Percentiles rank a stretch among this genome's conserved stretches.
These are phyloP conservation scores for Artemia franciscana DNA, from an alignment of 1,140 invertebrate species.

Conservation along the genomic window DNA sequence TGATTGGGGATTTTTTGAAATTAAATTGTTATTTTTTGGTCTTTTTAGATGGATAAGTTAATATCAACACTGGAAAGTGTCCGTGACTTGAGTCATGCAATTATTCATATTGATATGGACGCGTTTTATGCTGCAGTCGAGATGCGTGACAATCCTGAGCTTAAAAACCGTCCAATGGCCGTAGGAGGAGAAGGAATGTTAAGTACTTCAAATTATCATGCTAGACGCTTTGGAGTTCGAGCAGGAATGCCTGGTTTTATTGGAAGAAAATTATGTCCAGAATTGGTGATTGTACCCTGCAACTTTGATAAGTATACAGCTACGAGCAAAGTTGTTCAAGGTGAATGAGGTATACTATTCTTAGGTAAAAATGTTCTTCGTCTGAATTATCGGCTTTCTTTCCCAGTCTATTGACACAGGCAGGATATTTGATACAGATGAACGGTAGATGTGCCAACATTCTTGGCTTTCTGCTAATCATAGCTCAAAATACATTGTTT, in stretches of 20 bases:
- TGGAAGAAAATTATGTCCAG: slow-evolving; percentile 34
- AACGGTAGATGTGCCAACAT: no score
- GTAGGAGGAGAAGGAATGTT: slow-evolving; percentile 35
- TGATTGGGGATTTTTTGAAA: slow-evolving; percentile 6
- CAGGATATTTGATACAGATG: no score
- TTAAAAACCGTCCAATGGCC: slow-evolving; percentile 35
- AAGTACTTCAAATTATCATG: slow-evolving; percentile 38
- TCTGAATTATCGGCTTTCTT: no score
- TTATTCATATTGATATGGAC: slow-evolving; percentile 43
- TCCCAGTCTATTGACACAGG: no score
- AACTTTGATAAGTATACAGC: slow-evolving; percentile 32
- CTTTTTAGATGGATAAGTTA: slow-evolving; percentile 23
- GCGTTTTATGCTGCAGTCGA: slow-evolving; percentile 41
- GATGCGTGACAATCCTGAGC: slow-evolving; percentile 30
- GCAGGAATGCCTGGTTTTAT: slow-evolving; percentile 50
- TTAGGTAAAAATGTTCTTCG: no score
- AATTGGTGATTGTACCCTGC: slow-evolving; percentile 29
- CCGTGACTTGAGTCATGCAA: slow-evolving; percentile 25
- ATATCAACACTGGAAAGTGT: slow-evolving; percentile 18
- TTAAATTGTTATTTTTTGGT: slow-evolving; percentile 1
- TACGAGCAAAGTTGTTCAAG: slow-evolving; percentile 24
- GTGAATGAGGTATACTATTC: no score
- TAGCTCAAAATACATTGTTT: no score
- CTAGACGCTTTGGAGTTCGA: slow-evolving; percentile 35
- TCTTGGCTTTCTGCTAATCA: no score